Base-by-base conservation (phyloP, 2,888 invertebrate species). In the Meta bourneti region DNA sequence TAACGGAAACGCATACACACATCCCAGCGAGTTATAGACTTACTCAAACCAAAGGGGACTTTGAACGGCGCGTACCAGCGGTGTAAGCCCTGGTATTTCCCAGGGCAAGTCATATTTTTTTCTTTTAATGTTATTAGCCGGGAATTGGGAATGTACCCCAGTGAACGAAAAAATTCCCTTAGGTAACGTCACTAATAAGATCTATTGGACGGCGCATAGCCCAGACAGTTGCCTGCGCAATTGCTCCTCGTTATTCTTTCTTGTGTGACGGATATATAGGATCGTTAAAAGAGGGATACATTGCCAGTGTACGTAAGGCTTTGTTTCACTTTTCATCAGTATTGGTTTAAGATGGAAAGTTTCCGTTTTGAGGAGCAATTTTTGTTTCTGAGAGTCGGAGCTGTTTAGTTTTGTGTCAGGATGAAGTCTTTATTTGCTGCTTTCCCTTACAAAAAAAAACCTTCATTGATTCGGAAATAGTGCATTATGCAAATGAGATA, bases 111-210 rank as follows among this genome's bases (percentile, higher is more conserved):
- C 48, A 79, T 80, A 54, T 61, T 48, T 80, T 78, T 79, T 86
- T 87, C 52, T 71, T 84, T 79, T 80, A 87, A 87, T 80, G 87
- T 80, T 87, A 87, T 87, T 87, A 79, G 87, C 54, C 79, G 87
- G 72, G 87, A 87, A 87, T 87, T 87, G 87, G 87, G 87, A 80
- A 87, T 80, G 79, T 87, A 87, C 87, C 87, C 87, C 19, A 80
- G 87, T 74, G 87, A 87, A 80, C 79, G 20, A 87, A 78, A 85
- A 80, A 79, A 79, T 61, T 71, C 54, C 87, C 87, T 52, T 52
- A 72, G 80, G 87, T 72, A 79, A 87, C 80, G 72, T 71, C 71
- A 54, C 61, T 87, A 87, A 87, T 87, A 87, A 87, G 87, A 87
- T 87, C 79, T 87, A 87, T 87, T 72, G 87, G 87, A 87, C 72